These are phyloP conservation scores for Melinopterus prodromus DNA, from an alignment of 2,888 invertebrate species.

Conservation along the genomic window DNA sequence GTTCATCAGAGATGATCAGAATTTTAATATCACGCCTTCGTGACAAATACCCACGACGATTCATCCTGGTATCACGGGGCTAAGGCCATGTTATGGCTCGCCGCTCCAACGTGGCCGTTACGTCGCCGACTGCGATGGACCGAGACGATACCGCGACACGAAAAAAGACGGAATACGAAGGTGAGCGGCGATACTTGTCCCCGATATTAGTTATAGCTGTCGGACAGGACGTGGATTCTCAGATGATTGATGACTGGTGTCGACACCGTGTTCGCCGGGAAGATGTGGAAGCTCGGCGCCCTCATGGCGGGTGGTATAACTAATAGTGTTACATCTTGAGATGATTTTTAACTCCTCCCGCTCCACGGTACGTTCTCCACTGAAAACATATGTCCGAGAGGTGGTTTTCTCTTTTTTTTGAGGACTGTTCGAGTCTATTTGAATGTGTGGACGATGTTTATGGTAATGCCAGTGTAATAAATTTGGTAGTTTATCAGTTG, in stretches of 20 bases:
- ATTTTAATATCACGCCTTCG: constrained; percentile 53
- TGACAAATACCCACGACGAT: constrained; percentile 50
- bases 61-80: constrained; percentile 45
- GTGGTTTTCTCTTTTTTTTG: constrained; percentile 10
- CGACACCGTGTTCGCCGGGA: constrained; percentile 57
- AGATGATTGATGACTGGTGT: constrained; percentile 60
- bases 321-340: constrained; percentile 55
- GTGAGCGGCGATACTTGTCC: constrained; percentile 31
- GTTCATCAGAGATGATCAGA: constrained; percentile 49
- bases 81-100: constrained; percentile 39
- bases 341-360: constrained; percentile 34
- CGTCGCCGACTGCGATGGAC: constrained; percentile 8
- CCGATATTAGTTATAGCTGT: constrained; percentile 48
- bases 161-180: constrained; percentile 8
- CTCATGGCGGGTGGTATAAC: constrained; percentile 56
- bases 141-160: neutral
- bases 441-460: constrained; percentile 10
- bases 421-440: neutral
- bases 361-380: constrained; percentile 6
- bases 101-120: constrained; percentile 14
- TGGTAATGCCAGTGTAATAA: constrained; percentile 16
- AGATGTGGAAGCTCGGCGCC: constrained; percentile 57
- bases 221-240: constrained; percentile 53
- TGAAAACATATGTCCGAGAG: constrained; percentile 12
- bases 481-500: constrained; percentile 13